A percentile compares a stretch with the other conserved stretches of the same genome.
Evolutionary conservation across 2,888 invertebrate species (phyloP).

Genomic region (Conops quadrifasciatus): DNA sequence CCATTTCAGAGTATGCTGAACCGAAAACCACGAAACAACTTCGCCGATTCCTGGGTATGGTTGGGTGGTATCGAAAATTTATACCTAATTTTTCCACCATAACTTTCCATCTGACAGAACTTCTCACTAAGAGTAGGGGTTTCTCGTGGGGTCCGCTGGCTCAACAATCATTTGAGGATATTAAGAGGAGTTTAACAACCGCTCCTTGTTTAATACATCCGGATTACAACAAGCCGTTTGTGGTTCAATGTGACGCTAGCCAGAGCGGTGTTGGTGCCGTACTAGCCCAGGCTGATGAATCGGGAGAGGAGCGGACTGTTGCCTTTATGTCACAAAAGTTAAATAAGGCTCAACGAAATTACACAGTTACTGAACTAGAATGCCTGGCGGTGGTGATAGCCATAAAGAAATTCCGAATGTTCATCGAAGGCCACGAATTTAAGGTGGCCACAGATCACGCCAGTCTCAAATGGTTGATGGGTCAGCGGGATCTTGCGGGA

Average conservation of each 20-base stretch:
- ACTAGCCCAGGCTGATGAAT: constrained; percentile 30
- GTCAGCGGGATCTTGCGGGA: neutral
- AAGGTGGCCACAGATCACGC: constrained; percentile 1
- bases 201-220: constrained; percentile 35
- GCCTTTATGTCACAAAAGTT: constrained; percentile 40
- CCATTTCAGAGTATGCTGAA: constrained; percentile 15
- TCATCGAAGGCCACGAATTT: constrained; percentile 18
- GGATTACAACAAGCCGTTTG: constrained; percentile 35
- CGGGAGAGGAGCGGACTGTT: constrained; percentile 32
- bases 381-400: constrained; percentile 33
- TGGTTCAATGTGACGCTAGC: constrained; percentile 37
- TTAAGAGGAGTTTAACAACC: constrained; percentile 29
- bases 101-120: constrained; percentile 18
- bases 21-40: neutral
- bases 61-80: constrained; percentile 12
- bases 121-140: neutral
- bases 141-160: constrained; percentile 12
- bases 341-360: constrained; percentile 37
- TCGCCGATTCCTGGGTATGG: neutral
- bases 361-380: constrained; percentile 30
- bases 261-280: constrained; percentile 35
- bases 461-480: constrained; percentile 15
- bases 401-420: constrained; percentile 33
- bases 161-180: constrained; percentile 21
- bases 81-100: constrained; percentile 11